Base-by-base conservation (phyloP, 1,140 invertebrate genomes). In the Bombus cullumanus region DNA sequence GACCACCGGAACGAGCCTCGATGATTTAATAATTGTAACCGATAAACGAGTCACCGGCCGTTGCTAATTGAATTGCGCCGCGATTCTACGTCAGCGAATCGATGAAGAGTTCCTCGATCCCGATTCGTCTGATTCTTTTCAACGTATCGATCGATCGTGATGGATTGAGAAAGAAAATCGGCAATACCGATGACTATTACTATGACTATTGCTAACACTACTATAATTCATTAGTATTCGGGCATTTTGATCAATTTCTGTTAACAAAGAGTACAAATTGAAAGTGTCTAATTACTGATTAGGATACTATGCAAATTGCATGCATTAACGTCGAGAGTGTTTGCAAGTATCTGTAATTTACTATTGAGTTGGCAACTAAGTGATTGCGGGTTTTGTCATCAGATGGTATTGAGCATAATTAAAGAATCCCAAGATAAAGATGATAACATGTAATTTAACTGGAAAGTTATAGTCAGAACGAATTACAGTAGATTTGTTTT, bases 1-100 rank as follows among this genome's bases (percentile, higher is more conserved):
- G 41, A 28, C 47, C 47, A 43, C 31, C 41, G 62, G 34, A 59
- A 69, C 47, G 43, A 79, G 66, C 37, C 66, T n/a, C 83, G 83
- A 85, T 85, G 76, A 85, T 85, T 85, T 85, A 85, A 85, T 80
- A 79, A 85, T 85, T 80, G 83, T 85, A 72, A 72, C 66, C 76
- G 83, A 85, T 80, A 71, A 79, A 85, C 77, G 66, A 85, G 57
- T 53, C 47, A 72, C 80, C 77, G 66, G 22, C 8, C 10, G 37
- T 9, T n/a, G 81, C 64, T 83, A 83, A 83, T 83, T 83, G 64
- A 83, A 77, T 77, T 62, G 73, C 53, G 69, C 13, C 37, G 37
- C 57, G 37, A 39, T 8, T 43, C 39, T 73, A n/a, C 39, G 28
- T n/a, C 47, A 22, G 47, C 18, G 47, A 53, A 22, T 53, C 39